These are phyloP conservation scores for Agrochola circellaris DNA, from an alignment of 2,888 invertebrate species.

Conservation along the genomic window DNA sequence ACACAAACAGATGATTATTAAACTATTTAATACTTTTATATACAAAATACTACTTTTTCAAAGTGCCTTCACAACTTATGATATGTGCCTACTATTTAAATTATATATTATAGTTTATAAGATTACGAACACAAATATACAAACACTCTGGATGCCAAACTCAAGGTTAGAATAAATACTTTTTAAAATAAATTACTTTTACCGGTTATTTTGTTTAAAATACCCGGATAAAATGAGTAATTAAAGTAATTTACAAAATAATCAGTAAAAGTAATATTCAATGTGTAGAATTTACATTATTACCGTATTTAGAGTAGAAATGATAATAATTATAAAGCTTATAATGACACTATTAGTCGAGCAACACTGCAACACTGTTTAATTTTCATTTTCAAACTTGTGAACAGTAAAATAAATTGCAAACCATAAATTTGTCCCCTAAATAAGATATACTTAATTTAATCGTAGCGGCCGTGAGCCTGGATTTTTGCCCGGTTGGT, in stretches of 20 bases:
- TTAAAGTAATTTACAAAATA: background rate
- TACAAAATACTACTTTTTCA: conserved; percentile 53
- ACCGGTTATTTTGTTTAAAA: conserved; percentile 25
- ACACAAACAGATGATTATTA: conserved; percentile 77
- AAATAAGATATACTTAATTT: background rate
- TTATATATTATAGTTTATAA: conserved; percentile 64
- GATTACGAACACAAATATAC: conserved; percentile 57
- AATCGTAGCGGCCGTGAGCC: background rate
- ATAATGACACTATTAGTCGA: background rate
- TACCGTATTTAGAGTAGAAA: background rate
- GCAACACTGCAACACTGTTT: conserved; percentile 14
- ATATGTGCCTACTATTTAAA: conserved; percentile 64
- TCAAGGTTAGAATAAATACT: conserved; percentile 44
- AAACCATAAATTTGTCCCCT: background rate
- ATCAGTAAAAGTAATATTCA: conserved; percentile 10
- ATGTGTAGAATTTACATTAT: conserved; percentile 15
- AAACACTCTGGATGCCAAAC: conserved; percentile 50
- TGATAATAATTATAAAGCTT: background rate
- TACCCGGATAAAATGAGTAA: background rate
- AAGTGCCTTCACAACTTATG: conserved; percentile 79
- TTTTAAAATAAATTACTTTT: conserved; percentile 9
- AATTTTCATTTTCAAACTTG: conserved; percentile 15
- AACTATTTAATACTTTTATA: conserved; percentile 58
- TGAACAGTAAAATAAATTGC: conserved; percentile 46
- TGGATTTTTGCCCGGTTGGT: too few species aligned